phyloP scores from a whole-genome alignment of 1,140 invertebrate species.

The Drosophila ercepeae region DNA sequence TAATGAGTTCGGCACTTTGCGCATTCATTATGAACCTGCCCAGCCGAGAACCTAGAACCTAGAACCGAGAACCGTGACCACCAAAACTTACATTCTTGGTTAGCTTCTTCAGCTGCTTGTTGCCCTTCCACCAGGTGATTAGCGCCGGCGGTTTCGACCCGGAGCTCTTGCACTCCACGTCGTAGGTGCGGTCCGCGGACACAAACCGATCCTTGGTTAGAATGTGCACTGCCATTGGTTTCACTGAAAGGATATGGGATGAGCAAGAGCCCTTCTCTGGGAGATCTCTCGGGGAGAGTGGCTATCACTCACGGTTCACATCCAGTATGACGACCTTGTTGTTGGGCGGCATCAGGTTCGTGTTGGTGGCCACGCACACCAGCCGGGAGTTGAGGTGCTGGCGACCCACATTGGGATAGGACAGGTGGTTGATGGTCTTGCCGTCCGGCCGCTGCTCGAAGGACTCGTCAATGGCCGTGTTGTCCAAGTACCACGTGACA shows the following conservation, averaged over 20 bases:
- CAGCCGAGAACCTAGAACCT: not conserved
- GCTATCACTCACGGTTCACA: conserved; percentile 91
- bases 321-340: conserved; percentile 91
- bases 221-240: conserved; percentile 91
- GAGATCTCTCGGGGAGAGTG: too few relatives aligned
- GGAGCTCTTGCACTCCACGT: conserved; percentile 92
- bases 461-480: conserved; percentile 92
- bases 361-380: conserved; percentile 94
- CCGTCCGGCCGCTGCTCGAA: conserved; percentile 89
- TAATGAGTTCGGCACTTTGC: conserved; percentile 52
- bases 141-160: conserved; percentile 92
- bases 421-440: conserved; percentile 90
- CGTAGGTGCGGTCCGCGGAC: conserved; percentile 91
- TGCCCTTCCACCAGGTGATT: conserved; percentile 95
- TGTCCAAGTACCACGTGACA: conserved; percentile 93
- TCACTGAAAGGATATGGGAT: conserved; percentile 86
- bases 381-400: conserved; percentile 91
- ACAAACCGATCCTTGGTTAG: conserved; percentile 91
- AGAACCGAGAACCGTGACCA: not conserved
- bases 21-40: conserved; percentile 40
- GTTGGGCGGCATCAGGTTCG: conserved; percentile 90
- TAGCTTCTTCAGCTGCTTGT: conserved; percentile 90
- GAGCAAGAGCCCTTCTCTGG: not conserved
- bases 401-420: conserved; percentile 89
- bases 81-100: conserved; percentile 89